phyloP scores from a whole-genome alignment of 92 coral and sea anemone species.

The Palythoa grandis region DNA sequence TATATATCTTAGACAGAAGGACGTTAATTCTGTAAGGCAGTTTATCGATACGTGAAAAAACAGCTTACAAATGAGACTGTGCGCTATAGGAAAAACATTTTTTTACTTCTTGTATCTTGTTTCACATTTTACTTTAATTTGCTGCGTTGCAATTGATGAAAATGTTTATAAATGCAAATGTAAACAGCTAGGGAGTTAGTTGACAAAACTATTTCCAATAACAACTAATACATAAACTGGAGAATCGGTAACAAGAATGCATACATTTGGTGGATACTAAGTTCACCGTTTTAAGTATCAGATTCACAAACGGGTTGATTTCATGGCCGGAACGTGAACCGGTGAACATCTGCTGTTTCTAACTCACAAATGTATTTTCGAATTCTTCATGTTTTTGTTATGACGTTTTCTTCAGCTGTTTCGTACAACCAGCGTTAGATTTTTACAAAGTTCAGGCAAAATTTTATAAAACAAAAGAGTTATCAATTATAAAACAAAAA shows the following conservation, averaged over 20 bases:
- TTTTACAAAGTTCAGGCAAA: conserved; percentile 3
- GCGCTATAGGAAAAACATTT: too few relatives aligned
- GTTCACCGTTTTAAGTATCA: background rate
- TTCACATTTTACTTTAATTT: too few relatives aligned
- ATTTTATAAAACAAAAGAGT: conserved; percentile 17
- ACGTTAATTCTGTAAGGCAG: too few relatives aligned
- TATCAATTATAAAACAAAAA: background rate
- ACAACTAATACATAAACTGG: background rate
- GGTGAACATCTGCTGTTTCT: background rate
- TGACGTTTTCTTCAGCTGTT: conserved; percentile 8
- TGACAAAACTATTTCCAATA: background rate
- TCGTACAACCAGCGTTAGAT: background rate
- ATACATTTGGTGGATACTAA: background rate
- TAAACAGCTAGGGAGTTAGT: background rate
- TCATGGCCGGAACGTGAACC: too few relatives aligned
- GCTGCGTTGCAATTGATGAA: too few relatives aligned
- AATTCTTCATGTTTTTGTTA: background rate
- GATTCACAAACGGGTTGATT: too few relatives aligned
- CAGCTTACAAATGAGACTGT: too few relatives aligned
- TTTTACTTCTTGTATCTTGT: too few relatives aligned
- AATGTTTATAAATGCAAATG: background rate
- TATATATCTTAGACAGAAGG: too few relatives aligned
- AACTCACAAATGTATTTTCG: background rate
- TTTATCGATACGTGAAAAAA: too few relatives aligned
- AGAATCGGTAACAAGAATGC: background rate